Conservation (phyloP, 2,113 vertebrate genomes). For the Chaetops frenatus region DNA sequence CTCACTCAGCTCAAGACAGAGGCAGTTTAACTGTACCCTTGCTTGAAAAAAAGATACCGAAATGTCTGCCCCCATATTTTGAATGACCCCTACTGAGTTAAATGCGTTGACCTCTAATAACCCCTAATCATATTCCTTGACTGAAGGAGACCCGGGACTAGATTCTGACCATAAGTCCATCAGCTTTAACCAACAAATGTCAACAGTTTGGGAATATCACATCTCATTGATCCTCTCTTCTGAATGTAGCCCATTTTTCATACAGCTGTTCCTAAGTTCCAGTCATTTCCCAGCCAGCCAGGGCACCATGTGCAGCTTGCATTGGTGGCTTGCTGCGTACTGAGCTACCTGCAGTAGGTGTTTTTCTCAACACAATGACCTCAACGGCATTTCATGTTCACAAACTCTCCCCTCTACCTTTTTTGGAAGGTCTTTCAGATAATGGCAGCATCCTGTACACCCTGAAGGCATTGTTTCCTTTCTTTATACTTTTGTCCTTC, state of each 20-base stretch:
- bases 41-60: background rate
- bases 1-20: background rate
- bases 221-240: background rate
- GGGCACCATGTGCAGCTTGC: background rate
- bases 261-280: background rate
- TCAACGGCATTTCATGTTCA: background rate
- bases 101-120: background rate
- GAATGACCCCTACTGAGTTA: background rate
- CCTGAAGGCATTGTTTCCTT: conserved; percentile 96
- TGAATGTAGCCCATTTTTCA: background rate
- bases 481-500: conserved; percentile 92
- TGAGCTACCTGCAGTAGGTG: background rate
- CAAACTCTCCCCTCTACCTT: conserved; percentile 74
- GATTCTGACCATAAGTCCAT: background rate
- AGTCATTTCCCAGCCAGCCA: background rate
- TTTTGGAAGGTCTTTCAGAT: conserved; percentile 85
- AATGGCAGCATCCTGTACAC: conserved; percentile 93
- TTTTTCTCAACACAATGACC: background rate
- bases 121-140: background rate
- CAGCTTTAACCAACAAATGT: background rate
- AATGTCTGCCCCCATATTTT: background rate
- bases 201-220: background rate
- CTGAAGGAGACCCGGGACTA: background rate
- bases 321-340: background rate
- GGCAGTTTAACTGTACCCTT: background rate